These are phyloP conservation scores for Lepidothrix coronata DNA, from an alignment of 2,113 vertebrate genomes.

Conservation along the genomic window DNA sequence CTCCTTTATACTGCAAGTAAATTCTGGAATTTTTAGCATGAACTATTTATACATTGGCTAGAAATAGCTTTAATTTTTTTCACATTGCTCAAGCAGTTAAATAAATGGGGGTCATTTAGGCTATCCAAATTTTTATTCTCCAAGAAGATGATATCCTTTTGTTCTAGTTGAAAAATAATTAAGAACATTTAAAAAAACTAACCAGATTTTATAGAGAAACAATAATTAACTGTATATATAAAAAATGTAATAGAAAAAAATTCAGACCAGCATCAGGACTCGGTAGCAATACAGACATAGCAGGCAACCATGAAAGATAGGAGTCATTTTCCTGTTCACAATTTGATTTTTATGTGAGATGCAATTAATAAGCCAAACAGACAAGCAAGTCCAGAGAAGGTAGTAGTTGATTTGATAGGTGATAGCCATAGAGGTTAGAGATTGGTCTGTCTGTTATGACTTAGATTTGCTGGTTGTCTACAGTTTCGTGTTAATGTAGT, in stretches of 20 bases:
- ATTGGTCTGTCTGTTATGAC: not conserved
- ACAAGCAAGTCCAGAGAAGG: not conserved
- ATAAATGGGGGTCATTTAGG: not conserved
- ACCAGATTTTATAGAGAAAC: not conserved
- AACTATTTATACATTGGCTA: not conserved
- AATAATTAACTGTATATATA: not conserved
- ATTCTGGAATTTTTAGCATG: slow-evolving; percentile 21
- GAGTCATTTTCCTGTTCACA: not conserved
- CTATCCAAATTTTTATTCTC: not conserved
- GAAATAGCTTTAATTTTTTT: not conserved
- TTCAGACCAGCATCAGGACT: not conserved
- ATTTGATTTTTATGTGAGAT: not conserved
- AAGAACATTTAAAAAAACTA: not conserved
- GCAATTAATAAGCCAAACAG: not conserved
- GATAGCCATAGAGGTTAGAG: not conserved
- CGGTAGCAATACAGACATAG: not conserved
- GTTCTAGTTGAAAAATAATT: not conserved
- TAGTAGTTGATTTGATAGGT: not conserved
- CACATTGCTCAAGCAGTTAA: not conserved
- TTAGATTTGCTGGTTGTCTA: not conserved
- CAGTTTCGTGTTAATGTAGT: not conserved
- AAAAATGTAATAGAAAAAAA: not conserved
- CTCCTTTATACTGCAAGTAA: not conserved
- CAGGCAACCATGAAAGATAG: not conserved
- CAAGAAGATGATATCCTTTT: not conserved